Base-by-base conservation (phyloP, 2,888 invertebrate species). In the Colostygia pectinataria region DNA sequence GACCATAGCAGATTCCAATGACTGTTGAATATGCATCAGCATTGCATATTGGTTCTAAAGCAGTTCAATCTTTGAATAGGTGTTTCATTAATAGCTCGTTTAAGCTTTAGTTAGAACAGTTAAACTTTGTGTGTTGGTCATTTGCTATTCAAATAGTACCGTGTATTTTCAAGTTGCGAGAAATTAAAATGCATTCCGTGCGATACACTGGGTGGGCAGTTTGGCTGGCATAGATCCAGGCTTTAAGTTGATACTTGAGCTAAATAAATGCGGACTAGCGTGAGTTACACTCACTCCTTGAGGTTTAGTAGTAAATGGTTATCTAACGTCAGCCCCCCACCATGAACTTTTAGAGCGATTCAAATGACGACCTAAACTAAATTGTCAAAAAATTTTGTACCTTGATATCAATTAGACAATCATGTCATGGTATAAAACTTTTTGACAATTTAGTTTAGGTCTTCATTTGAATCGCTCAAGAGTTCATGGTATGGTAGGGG, bases 111-210 rank as follows among this genome's bases (percentile, higher is more conserved):
- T 40, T 36, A 43, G 38, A 48, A 31, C 39, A 31, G 31, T 31
- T 36, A 40, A 45, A 39, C 39, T 38, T 25, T 13, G 32, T 24
- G 34, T 50, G n/a, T 39, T 38, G 24, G 34, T 44, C 25, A 29
- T 45, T 51, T 45, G 44, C 27, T 27, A 51, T 51, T 45, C 40
- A 37, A 44, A 51, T 51, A 18, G 20, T 14, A 20, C 39, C 29
- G 40, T 40, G 50, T 36, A 28, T 29, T 38, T 43, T 43, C 29
- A 43, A 43, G 49, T 49, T 39, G 43, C 43, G 39, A 38, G 23
- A 39, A 34, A 43, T 49, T 49, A 33, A 49, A 49, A 43, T 42
- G 33, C 38, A 43, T 28, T 43, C 24, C n/a, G n/a, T n/a, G n/a
- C 18, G 23, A 20, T 49, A 24, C 24, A 33, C 29, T 43, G 43